These are phyloP conservation scores for Isoperla grammatica DNA, from an alignment of 2,888 invertebrate species.

Conservation along the genomic window DNA sequence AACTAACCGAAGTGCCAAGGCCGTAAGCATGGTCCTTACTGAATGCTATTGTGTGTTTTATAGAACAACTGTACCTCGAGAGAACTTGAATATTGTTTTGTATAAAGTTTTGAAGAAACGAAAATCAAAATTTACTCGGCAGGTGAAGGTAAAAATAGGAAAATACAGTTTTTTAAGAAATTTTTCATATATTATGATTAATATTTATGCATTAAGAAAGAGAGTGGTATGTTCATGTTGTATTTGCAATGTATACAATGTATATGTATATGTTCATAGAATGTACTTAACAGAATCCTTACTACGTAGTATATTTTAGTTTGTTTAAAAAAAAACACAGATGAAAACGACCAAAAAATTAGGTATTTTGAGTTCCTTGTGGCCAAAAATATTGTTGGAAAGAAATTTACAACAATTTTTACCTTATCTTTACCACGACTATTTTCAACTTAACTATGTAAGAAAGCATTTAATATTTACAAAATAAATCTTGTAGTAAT, in stretches of 20 bases:
- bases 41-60: conserved; percentile 7
- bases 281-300: conserved; percentile 4
- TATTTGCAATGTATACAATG: conserved; percentile 29
- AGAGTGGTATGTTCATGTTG: conserved; percentile 28
- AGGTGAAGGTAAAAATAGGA: conserved; percentile 25
- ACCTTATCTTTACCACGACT: conserved; percentile 21
- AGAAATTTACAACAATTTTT: conserved; percentile 21
- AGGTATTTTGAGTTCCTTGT: conserved; percentile 16
- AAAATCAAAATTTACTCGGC: conserved; percentile 28
- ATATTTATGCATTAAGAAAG: conserved; percentile 27
- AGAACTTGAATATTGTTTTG: conserved; percentile 25
- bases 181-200: conserved; percentile 28
- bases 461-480: conserved; percentile 22
- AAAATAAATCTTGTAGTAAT: conserved; percentile 25
- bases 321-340: conserved; percentile 1
- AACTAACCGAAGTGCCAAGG: conserved; percentile 27
- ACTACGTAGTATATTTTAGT: background rate
- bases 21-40: conserved; percentile 18
- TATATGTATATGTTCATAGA: conserved; percentile 28
- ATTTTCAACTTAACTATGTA: conserved; percentile 21
- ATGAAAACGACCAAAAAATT: conserved; percentile 11
- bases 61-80: conserved; percentile 9
- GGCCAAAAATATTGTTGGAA: conserved; percentile 15
- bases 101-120: conserved; percentile 26
- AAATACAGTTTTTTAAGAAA: conserved; percentile 24